phyloP scores from a whole-genome alignment of 53 echinoderm and acorn worm species.

The Actinopyga echinites region DNA sequence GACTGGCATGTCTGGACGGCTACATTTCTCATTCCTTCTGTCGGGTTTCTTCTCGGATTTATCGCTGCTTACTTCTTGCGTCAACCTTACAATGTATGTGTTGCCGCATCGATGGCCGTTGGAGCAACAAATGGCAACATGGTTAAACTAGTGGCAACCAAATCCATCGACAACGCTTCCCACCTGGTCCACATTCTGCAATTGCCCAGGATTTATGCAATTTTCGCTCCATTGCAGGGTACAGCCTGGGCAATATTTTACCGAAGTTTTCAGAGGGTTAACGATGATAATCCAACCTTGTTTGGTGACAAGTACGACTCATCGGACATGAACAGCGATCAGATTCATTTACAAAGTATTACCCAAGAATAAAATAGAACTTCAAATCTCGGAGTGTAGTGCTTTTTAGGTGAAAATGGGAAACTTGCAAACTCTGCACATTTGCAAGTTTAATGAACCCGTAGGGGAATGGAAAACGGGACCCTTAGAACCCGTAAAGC shows the following conservation, averaged over 20 bases:
- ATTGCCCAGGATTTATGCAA: neutral
- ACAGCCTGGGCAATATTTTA: neutral
- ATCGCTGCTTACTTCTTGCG: neutral
- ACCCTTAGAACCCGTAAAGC: too few species aligned
- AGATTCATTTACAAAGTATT: too few species aligned
- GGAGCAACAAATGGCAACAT: conserved; percentile 22
- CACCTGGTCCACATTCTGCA: neutral
- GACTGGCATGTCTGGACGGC: neutral
- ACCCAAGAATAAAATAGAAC: too few species aligned
- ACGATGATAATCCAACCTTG: neutral
- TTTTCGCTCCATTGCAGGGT: neutral
- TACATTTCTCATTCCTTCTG: neutral
- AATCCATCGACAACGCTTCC: neutral
- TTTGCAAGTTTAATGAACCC: too few species aligned
- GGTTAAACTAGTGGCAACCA: neutral
- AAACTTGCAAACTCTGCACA: too few species aligned
- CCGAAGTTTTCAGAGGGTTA: neutral
- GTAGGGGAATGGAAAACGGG: too few species aligned
- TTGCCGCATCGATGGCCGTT: conserved; percentile 9
- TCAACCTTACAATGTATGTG: conserved; percentile 19
- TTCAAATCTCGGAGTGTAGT: too few species aligned
- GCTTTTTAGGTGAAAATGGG: too few species aligned
- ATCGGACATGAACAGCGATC: too few species aligned
- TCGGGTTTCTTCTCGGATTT: conserved; percentile 10
- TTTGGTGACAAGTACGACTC: conserved; percentile 5